A percentile compares a stretch with the other conserved stretches of the same genome.
These are phyloP conservation scores for Protobothrops mucrosquamatus DNA, from an alignment of 2,113 vertebrate genomes.

Conservation along the genomic window DNA sequence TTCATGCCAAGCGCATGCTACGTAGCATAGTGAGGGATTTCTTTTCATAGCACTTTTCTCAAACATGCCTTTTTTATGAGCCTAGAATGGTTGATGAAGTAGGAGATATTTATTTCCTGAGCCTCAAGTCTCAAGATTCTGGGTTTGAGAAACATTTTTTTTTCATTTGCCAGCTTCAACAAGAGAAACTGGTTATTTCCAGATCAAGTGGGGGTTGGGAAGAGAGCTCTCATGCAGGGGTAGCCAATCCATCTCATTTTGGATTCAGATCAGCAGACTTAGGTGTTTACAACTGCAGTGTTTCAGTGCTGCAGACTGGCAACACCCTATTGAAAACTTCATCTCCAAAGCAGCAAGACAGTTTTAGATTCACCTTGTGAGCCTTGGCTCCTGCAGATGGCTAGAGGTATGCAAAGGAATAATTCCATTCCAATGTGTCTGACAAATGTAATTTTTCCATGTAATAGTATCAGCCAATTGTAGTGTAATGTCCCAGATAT, in stretches of 20 bases:
- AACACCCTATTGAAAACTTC: background rate
- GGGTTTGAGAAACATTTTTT: background rate
- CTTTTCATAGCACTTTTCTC: background rate
- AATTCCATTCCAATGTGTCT: background rate
- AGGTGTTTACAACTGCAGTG: background rate
- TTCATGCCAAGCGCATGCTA: background rate
- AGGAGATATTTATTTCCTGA: background rate
- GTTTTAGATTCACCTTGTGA: background rate
- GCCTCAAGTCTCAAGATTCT: background rate
- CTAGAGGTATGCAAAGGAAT: background rate
- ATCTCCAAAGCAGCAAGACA: background rate
- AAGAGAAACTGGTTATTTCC: background rate
- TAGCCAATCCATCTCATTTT: background rate
- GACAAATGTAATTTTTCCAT: background rate
- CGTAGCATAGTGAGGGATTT: background rate
- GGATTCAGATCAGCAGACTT: background rate
- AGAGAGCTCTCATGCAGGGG: background rate
- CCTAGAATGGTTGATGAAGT: background rate
- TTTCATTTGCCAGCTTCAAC: background rate
- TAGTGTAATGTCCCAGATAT: background rate
- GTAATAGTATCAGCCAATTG: background rate
- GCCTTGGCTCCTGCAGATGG: background rate
- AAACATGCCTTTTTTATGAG: background rate
- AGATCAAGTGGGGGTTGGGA: background rate
- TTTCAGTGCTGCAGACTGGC: background rate